Conservation (phyloP, 2,888 invertebrate species). For the Cheilosia impressa region DNA sequence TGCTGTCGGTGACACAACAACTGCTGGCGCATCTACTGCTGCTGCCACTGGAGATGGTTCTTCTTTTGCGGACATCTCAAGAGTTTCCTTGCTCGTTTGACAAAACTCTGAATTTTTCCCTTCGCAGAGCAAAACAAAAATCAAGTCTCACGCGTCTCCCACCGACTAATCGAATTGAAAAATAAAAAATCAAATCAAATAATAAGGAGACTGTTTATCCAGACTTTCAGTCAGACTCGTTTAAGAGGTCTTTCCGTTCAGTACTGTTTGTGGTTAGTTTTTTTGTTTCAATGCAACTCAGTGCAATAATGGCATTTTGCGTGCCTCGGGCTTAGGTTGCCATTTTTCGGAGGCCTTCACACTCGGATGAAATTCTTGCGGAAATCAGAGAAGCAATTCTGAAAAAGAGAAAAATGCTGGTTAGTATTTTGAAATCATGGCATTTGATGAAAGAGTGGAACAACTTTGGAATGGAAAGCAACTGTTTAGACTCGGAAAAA, state of each 20-base stretch:
- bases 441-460: too few relatives aligned
- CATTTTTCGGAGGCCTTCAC: constrained; percentile 55
- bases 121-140: constrained; percentile 33
- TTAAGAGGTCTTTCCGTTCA: constrained; percentile 55
- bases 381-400: constrained; percentile 15
- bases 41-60: constrained; percentile 78
- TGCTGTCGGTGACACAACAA: constrained; percentile 67
- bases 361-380: constrained; percentile 48
- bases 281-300: constrained; percentile 61
- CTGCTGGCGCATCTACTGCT: constrained; percentile 62
- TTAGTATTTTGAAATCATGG: neutral
- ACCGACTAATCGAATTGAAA: constrained; percentile 38
- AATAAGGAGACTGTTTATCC: constrained; percentile 28
- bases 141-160: constrained; percentile 13
- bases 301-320: constrained; percentile 68
- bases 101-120: constrained; percentile 34
- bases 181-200: constrained; percentile 58
- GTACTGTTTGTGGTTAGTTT: constrained; percentile 43
- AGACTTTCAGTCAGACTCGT: constrained; percentile 65
- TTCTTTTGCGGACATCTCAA: constrained; percentile 81
- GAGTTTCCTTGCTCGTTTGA: neutral
- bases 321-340: constrained; percentile 63
- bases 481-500: too few relatives aligned
- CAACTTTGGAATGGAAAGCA: too few relatives aligned
- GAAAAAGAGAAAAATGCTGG: neutral